These are phyloP conservation scores for Patella pellucida DNA, from an alignment of 2,888 invertebrate species.

Conservation along the genomic window DNA sequence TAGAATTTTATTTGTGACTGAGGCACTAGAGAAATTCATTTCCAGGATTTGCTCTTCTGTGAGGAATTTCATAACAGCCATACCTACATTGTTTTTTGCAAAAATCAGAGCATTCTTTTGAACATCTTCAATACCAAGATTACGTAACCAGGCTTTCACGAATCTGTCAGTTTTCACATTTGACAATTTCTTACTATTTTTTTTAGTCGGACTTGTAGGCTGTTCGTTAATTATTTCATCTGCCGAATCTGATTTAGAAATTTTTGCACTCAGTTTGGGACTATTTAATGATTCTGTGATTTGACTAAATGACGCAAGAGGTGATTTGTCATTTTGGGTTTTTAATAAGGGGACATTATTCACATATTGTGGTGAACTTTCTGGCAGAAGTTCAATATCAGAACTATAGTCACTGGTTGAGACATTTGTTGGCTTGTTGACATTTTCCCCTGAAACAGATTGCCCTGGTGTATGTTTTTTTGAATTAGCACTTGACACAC, in stretches of 20 bases:
- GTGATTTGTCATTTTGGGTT: not conserved
- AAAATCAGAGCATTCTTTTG: constrained; percentile 57
- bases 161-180: constrained; percentile 45
- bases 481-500: not conserved
- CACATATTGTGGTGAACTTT: not conserved
- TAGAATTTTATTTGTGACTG: constrained; percentile 59
- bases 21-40: constrained; percentile 60
- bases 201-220: not conserved
- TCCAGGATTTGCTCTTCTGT: constrained; percentile 52
- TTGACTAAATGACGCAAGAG: not conserved
- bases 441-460: not conserved
- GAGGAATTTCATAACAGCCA: constrained; percentile 51
- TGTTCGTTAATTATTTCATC: not conserved
- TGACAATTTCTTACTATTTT: not conserved
- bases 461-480: not conserved
- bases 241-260: not conserved
- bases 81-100: constrained; percentile 60
- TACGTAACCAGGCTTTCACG: constrained; percentile 52
- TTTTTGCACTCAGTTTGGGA: not conserved
- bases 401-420: constrained; percentile 27
- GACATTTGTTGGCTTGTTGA: constrained; percentile 8
- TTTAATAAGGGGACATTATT: not conserved
- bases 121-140: constrained; percentile 51
- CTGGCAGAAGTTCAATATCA: constrained; percentile 19
- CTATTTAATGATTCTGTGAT: not conserved